These are phyloP conservation scores for Speoplatyrhinus poulsoni DNA, from an alignment of 2,113 vertebrate species.

Conservation along the genomic window DNA sequence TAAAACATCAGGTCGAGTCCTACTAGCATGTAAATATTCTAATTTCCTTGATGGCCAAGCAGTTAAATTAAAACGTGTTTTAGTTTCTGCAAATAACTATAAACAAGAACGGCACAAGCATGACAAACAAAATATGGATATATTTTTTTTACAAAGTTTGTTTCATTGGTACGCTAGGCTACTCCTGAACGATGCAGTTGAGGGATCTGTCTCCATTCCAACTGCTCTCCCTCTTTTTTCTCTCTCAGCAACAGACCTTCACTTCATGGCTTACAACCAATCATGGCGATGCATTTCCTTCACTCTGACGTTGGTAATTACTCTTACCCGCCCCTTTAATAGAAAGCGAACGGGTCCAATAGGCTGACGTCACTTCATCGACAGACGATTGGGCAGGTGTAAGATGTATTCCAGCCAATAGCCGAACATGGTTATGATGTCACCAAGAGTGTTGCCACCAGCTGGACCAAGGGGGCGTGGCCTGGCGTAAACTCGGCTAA, in stretches of 20 bases:
- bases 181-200: constrained; percentile 24
- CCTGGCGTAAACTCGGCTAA: constrained; percentile 75
- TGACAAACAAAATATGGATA: neutral
- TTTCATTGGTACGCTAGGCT: neutral
- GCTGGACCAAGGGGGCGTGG: constrained; percentile 80
- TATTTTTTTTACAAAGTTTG: constrained; percentile 12
- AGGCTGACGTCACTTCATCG: constrained; percentile 73
- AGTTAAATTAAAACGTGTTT: neutral
- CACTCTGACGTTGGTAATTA: constrained; percentile 58
- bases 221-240: constrained; percentile 49
- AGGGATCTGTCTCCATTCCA: constrained; percentile 26
- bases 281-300: constrained; percentile 45
- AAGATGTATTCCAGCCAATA: constrained; percentile 69
- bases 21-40: neutral
- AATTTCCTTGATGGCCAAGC: neutral
- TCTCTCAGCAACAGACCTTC: constrained; percentile 86
- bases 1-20: neutral
- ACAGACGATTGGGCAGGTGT: constrained; percentile 66
- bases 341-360: constrained; percentile 59
- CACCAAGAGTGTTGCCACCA: constrained; percentile 85
- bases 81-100: neutral
- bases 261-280: constrained; percentile 70
- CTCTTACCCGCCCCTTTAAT: constrained; percentile 62
- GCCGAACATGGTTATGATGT: constrained; percentile 71
- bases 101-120: too few species aligned